Base-by-base conservation (phyloP, 2,797 vertebrate genomes). In the Chaetodon trifasciatus region DNA sequence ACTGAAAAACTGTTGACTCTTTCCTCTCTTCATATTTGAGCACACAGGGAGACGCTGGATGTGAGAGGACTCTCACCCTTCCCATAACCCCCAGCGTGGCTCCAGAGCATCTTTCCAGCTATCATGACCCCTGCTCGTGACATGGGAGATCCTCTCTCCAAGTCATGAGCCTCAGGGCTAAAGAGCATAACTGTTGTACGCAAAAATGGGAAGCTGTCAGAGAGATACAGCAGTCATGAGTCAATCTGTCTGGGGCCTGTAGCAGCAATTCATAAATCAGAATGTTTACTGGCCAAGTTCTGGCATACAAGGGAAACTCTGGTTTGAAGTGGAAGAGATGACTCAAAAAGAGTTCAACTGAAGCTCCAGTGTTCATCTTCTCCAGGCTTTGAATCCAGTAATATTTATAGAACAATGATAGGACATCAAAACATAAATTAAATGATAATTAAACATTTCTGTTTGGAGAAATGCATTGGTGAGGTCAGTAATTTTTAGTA, bases 11-110 rank as follows among this genome's bases (percentile, higher is more conserved):
- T 74, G 12, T 66, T 88, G 76, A 86, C 65, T 65, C 57, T 11
- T 44, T 81, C 40, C 39, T 47, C 42, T 70, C 67, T 28, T 83
- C 60, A 83, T 55, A 76, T 83, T 76, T 86, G 63, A 62, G 68
- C 53, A 74, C 81, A 74, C 21, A 35, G 16, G 46, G 69, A 74
- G 78, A 62, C 60, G 65, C 42, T 81, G 70, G 77, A 79, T 83
- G 81, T 84, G 82, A 86, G 70, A 55, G 44, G 81, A 86, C 57
- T 75, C 69, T 89, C 85, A 85, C 76, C 81, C 83, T 92, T 91
- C 88, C 88, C 92, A 91, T 56, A 92, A 90, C 89, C 90, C 79
- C 76, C 66, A 47, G 52, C 5, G n/a, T 68, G 55, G 76, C 68
- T 83, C 52, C 73, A 56, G 55, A 89, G 86, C 72, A 81, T 88